Percentiles rank a stretch among this genome's conserved stretches.
phyloP scores from a whole-genome alignment of 2,888 invertebrate genomes.

The Metopia argyrocephala region DNA sequence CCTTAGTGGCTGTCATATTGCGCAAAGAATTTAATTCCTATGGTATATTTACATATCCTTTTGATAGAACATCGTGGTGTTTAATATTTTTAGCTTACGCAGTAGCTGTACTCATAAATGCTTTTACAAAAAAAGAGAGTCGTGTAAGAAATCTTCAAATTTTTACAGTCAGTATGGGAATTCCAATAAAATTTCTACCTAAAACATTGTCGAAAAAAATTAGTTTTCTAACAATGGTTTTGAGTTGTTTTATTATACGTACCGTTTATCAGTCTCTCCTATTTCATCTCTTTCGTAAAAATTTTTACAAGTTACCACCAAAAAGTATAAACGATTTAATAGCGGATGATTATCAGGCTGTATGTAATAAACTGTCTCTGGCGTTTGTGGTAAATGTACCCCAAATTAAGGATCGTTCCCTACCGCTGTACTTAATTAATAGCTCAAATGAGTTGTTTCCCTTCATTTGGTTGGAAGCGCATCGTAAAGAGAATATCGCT shows the following conservation, averaged over 20 bases:
- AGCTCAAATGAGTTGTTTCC: slow-evolving; percentile 5
- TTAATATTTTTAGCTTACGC: slow-evolving; percentile 54
- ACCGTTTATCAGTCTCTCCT: slow-evolving; percentile 37
- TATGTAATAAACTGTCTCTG: background rate
- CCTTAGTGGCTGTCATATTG: slow-evolving; percentile 64
- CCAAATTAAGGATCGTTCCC: background rate
- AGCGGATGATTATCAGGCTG: background rate
- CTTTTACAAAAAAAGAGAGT: background rate
- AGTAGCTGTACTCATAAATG: background rate
- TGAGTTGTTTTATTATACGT: slow-evolving; percentile 34
- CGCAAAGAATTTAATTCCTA: too few relatives aligned
- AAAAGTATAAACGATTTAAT: slow-evolving; percentile 13
- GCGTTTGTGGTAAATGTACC: background rate
- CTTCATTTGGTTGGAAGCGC: background rate
- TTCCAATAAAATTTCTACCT: background rate
- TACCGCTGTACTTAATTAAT: background rate
- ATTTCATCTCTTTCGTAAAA: slow-evolving; percentile 33
- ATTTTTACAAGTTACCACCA: slow-evolving; percentile 20
- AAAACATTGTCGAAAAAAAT: background rate
- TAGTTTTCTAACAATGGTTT: slow-evolving; percentile 20
- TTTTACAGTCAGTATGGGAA: slow-evolving; percentile 30
- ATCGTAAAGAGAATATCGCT: background rate
- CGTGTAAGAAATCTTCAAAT: slow-evolving; percentile 17
- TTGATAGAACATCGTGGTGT: slow-evolving; percentile 63
- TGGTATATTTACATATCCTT: slow-evolving; percentile 67